Evolutionary conservation across 2,888 invertebrate genomes (phyloP), one percentile per base, ranked within the genome.

Genomic region (Dryocosmus kuriphilus): DNA sequence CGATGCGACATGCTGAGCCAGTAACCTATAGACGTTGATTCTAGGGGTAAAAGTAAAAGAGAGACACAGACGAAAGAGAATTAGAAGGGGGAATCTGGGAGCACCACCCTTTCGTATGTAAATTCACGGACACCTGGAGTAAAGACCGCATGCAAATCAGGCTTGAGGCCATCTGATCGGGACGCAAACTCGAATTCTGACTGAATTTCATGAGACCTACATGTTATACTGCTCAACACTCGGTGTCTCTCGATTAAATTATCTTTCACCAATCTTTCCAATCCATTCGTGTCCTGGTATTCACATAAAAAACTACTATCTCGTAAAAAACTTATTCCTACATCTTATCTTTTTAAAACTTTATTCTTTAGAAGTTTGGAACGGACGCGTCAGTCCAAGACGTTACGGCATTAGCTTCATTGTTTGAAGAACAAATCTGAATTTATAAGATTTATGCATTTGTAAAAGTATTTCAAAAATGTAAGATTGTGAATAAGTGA

Each of bases 71-170:
- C 73, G 77, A 57, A 75, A 71, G 67, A 78, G 82, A 78, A 76
- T 77, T 77, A 74, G 82, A 79, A 63, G 81, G 82, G 80, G 84
- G 86, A 86, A 87, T 86, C 85, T 83, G 84, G 83, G 86, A 87
- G 88, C 87, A 86, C 85, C 88, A 88, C 90, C 90, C 90, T 90
- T 90, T 91, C 88, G 89, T 89, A 91, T 91, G 91, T 88, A 91
- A 91, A 91, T 91, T 86, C 85, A 77, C 83, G 89, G 85, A 91
- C 90, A 91, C 90, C 90, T 90, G 91, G 91, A 89, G 88, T 88
- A 90, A 86, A 89, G 88, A 88, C 86, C 89, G 86, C 87, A 90
- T 91, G 91, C 90, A 90, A 90, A 91, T 91, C 87, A 86, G 83
- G 82, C 84, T 86, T 82, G 83, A 79, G 84, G 85, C 87, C 88